phyloP scores from a whole-genome alignment of 2,888 invertebrate genomes.

The Cryptops parisi region DNA sequence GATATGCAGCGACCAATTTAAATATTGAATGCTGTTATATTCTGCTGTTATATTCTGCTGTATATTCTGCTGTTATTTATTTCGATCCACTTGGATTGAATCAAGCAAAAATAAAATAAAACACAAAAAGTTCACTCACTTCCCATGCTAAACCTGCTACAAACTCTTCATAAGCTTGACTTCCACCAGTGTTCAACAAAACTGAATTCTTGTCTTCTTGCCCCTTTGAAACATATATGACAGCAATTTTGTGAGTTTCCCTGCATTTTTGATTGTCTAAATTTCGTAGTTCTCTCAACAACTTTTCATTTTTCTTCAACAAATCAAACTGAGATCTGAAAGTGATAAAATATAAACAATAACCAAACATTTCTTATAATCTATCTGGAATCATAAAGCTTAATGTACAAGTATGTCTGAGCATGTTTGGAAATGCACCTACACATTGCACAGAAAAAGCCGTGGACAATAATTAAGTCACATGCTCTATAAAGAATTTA shows the following conservation, averaged over 20 bases:
- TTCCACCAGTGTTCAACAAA: slow-evolving; percentile 75
- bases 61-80: too few species aligned
- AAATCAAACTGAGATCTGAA: slow-evolving; percentile 55
- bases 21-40: too few species aligned
- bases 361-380: too few species aligned
- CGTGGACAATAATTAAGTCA: too few species aligned
- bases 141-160: slow-evolving; percentile 52
- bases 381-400: slow-evolving; percentile 1
- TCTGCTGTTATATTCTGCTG: too few species aligned
- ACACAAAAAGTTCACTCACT: slow-evolving; percentile 27
- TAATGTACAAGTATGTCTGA: background rate
- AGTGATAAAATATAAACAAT: background rate
- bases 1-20: too few species aligned
- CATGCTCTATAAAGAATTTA: background rate
- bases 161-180: slow-evolving; percentile 70
- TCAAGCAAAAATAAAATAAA: background rate
- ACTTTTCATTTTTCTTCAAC: slow-evolving; percentile 70
- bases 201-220: slow-evolving; percentile 96
- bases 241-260: slow-evolving; percentile 91
- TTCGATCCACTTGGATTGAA: too few species aligned
- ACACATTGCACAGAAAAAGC: too few species aligned
- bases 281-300: slow-evolving; percentile 79
- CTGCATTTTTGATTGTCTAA: slow-evolving; percentile 84
- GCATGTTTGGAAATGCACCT: background rate
- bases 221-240: slow-evolving; percentile 93